Base-by-base conservation (phyloP, 1,140 invertebrate species). In the Nebria ingens region DNA sequence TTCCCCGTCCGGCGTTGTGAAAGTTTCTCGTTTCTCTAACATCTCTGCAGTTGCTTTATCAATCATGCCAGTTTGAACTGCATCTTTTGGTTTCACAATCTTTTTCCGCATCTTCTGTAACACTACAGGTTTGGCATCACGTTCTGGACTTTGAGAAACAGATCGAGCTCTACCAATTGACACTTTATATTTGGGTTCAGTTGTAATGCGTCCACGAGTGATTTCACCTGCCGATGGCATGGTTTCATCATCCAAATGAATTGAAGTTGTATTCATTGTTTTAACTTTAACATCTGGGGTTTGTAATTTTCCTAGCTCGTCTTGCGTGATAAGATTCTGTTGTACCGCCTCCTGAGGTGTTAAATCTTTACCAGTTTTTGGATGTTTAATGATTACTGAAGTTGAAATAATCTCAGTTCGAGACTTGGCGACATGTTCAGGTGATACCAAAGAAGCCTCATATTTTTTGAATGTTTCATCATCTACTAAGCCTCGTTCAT, bases 91-190 rank as follows among this genome's bases (percentile, higher is more conserved):
- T 54, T 79, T 79, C 1, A 91, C 70, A 17, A 87, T 78, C 57
- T 82, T 82, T 67, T 85, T 88, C 21, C 85, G 75, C 67, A 91
- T 79, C 65, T 88, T 89, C 66, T 90, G 87, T 45, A 91, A 69
- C 4, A 88, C 75, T 12, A 87, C 79, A 51, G 84, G 77, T 68
- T 85, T 87, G 12, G 76, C 76, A 61, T 84, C 83, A 19, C 74
- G 64, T 54, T 80, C 76, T 12, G 76, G 74, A 62, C 70, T 74
- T 57, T 77, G 68, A 52, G 75, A 71, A 45, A 79, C 51, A 45
- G 77, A 68, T 60, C 67, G 67, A 20, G 82, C 79, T 67, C 76
- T 71, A 40, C 82, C 78, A 60, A 85, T 77, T 19, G 77, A 78
- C 0, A 84, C 78, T 68, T 75, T 77, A 61, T 82, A 86, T 62